Evolutionary conservation across 1,140 invertebrate species (phyloP).

Genomic region (Drosophila micromelanica): DNA sequence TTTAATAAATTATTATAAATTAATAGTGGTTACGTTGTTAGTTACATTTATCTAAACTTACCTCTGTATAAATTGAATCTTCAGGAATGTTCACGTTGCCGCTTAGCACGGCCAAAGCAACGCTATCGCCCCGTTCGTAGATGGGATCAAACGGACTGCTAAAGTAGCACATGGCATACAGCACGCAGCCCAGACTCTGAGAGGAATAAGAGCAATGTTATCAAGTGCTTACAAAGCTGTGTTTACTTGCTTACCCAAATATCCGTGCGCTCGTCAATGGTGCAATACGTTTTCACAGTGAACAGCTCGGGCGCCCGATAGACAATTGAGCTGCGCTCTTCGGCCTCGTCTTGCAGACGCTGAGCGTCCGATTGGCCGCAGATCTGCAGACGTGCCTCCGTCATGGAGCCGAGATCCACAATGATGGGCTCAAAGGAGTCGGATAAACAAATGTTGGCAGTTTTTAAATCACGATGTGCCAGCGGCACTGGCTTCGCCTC

Average conservation of each 20-base stretch:
- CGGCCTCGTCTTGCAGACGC: constrained; percentile 91
- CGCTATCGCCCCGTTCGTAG: constrained; percentile 94
- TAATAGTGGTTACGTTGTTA: neutral
- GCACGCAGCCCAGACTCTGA: constrained; percentile 93
- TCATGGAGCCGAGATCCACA: constrained; percentile 94
- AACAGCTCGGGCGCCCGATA: constrained; percentile 95
- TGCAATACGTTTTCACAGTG: constrained; percentile 91
- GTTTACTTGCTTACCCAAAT: constrained; percentile 90
- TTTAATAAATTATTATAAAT: too few species aligned
- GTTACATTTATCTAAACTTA: constrained; percentile 63
- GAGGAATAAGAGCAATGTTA: neutral
- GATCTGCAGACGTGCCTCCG: constrained; percentile 90
- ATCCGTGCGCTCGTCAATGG: constrained; percentile 93
- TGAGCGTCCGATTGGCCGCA: constrained; percentile 89
- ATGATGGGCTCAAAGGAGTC: constrained; percentile 90
- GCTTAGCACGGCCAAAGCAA: constrained; percentile 93
- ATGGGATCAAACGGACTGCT: constrained; percentile 94
- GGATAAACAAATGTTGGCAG: constrained; percentile 91
- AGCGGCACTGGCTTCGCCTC: constrained; percentile 89
- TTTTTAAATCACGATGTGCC: constrained; percentile 94
- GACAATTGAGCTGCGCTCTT: constrained; percentile 94
- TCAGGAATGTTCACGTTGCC: constrained; percentile 91
- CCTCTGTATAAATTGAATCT: constrained; percentile 88
- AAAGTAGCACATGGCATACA: constrained; percentile 94
- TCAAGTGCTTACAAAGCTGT: neutral